Evolutionary conservation across 1,140 invertebrate genomes (phyloP), one percentile per base, ranked within the genome.

Genomic region (Drosophila auraria): DNA sequence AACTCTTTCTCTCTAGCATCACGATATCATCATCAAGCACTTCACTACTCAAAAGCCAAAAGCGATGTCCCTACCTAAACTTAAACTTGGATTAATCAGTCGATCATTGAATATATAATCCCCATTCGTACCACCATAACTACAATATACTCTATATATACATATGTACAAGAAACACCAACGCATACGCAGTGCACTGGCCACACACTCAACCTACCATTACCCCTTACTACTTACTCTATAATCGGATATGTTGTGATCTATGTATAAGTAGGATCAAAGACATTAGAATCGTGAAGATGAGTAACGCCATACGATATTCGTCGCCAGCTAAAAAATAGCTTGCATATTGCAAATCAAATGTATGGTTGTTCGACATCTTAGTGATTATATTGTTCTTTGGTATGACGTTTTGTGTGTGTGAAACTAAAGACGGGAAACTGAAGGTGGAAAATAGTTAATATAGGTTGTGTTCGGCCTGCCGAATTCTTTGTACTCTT

Each of bases 1-100:
- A 96, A 81, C 95, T 69, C 64, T 82, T 53, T 73, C 53, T 81
- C 66, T 84, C 54, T 62, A 61, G 50, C 75, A 71, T 69, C 95
- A 78, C 69, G 27, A 49, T 45, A 68, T 47, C 59, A 68, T 47
- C 59, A 82, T 74, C 36, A 17, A 66, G 60, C 53, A 73, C 50
- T 95, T 96, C 51, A 71, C 45, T 27, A 51, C 15, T 20, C 20
- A 20, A 20, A 20, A 20, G 1, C 23, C 11, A 54, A 66, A 30
- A 23, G 38, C 47, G 36, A 17, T 69, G 65, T 53, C 66, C 53
- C 33, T 49, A 45, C 25, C 42, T 20, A n/a, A 62, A 56, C 45
- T 14, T n/a, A 20, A 20, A 20, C 5, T n/a, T 17, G n/a, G 30
- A 53, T 51, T 44, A 30, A 57, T 63, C 58, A 27, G 23, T 53